Evolutionary conservation across 2,888 invertebrate species (phyloP).

Genomic region (Peribatodes rhomboidaria): DNA sequence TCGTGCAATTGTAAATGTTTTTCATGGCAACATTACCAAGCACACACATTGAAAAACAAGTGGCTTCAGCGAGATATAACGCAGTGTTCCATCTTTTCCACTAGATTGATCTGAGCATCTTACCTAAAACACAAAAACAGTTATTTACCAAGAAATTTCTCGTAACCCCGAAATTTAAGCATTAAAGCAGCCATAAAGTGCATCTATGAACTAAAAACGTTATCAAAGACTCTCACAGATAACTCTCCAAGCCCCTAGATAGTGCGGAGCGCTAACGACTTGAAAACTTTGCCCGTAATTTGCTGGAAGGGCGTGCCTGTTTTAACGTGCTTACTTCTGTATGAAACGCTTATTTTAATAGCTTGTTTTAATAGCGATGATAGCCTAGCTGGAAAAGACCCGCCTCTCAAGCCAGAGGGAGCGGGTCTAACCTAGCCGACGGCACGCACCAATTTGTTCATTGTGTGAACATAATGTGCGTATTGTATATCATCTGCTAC

Average conservation of each 20-base stretch:
- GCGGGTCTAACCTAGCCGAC: too few species aligned
- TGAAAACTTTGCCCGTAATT: constrained; percentile 30
- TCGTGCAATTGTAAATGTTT: too few species aligned
- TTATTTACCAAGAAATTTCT: neutral
- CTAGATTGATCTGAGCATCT: too few species aligned
- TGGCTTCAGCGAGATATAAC: too few species aligned
- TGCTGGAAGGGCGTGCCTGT: constrained; percentile 6
- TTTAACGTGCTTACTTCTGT: neutral
- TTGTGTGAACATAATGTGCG: too few species aligned
- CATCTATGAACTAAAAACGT: constrained; percentile 31
- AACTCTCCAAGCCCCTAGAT: constrained; percentile 2
- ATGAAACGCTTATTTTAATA: neutral
- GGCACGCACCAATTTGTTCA: too few species aligned
- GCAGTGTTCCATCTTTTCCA: too few species aligned
- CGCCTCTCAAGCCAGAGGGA: neutral
- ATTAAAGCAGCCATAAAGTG: constrained; percentile 28
- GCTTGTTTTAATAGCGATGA: neutral
- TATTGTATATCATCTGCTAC: too few species aligned
- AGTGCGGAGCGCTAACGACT: constrained; percentile 25
- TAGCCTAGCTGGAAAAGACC: too few species aligned
- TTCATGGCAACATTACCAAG: too few species aligned
- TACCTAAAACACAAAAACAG: too few species aligned
- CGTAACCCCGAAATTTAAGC: constrained; percentile 4
- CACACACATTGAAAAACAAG: too few species aligned
- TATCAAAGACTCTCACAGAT: constrained; percentile 30